Conservation (phyloP, 2,113 vertebrate genomes). For the Taurulus bubalis region DNA sequence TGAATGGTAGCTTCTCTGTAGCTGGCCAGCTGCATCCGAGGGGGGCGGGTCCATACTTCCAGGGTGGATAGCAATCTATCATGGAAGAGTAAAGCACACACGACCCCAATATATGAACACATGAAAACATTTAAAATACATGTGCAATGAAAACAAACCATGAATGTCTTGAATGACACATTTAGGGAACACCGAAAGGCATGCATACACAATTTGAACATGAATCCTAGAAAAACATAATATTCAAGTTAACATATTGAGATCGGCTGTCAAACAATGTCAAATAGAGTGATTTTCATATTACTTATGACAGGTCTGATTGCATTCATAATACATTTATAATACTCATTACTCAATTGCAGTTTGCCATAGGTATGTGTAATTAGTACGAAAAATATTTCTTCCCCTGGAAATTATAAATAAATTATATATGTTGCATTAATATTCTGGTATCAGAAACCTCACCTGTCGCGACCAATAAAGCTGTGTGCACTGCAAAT, state of each 20-base stretch:
- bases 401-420: background rate
- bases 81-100: background rate
- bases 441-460: slow-evolving; percentile 30
- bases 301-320: slow-evolving; percentile 7
- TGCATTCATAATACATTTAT: slow-evolving; percentile 1
- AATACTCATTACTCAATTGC: background rate
- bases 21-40: slow-evolving; percentile 84
- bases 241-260: background rate
- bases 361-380: background rate
- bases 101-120: background rate
- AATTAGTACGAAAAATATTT: slow-evolving; percentile 17
- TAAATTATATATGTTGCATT: slow-evolving; percentile 18
- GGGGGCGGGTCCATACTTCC: slow-evolving; percentile 86
- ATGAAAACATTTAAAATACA: slow-evolving; percentile 3
- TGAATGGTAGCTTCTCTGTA: slow-evolving; percentile 88
- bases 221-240: background rate
- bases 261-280: background rate
- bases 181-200: slow-evolving; percentile 5
- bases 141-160: background rate
- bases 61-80: slow-evolving; percentile 84
- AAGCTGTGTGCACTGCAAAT: slow-evolving; percentile 88
- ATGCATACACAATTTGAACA: background rate
- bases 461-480: slow-evolving; percentile 86
- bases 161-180: background rate
- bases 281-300: background rate